Evolutionary conservation across 2,888 invertebrate species (phyloP).

Genomic region (Amphipoea lucens): DNA sequence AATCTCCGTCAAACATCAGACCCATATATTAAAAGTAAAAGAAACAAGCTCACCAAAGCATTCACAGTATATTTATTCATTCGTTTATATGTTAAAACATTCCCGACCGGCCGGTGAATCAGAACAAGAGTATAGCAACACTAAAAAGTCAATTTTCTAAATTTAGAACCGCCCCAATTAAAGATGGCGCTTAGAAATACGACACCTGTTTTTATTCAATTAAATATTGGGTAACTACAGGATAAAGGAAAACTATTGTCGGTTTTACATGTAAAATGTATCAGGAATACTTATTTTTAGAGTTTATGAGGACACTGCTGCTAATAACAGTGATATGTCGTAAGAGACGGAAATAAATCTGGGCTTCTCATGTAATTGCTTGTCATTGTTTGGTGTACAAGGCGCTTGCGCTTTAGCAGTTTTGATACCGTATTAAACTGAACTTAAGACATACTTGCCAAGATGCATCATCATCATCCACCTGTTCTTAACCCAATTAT

Average conservation of each 20-base stretch:
- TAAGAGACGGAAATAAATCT: constrained; percentile 54
- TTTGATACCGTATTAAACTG: neutral
- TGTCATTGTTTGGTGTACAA: constrained; percentile 30
- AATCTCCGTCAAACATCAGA: constrained; percentile 26
- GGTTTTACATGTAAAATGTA: constrained; percentile 41
- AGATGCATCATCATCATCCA: neutral
- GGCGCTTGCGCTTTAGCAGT: neutral
- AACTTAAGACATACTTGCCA: neutral
- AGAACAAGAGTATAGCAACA: constrained; percentile 69
- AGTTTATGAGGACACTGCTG: constrained; percentile 47
- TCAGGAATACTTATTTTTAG: constrained; percentile 53
- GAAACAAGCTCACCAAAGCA: constrained; percentile 42
- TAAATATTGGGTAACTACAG: constrained; percentile 60
- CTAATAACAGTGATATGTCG: constrained; percentile 51
- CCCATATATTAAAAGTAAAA: constrained; percentile 46
- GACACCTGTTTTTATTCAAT: constrained; percentile 77
- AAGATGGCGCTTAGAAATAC: constrained; percentile 74
- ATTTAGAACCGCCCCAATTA: constrained; percentile 79
- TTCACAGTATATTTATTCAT: constrained; percentile 54
- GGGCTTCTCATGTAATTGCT: constrained; percentile 38
- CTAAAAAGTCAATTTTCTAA: constrained; percentile 77
- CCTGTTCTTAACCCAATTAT: neutral
- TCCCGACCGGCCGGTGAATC: constrained; percentile 60
- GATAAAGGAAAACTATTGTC: constrained; percentile 33
- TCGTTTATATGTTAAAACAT: constrained; percentile 65